Evolutionary conservation across 2,888 invertebrate genomes (phyloP).

Genomic region (Dusona sp.): DNA sequence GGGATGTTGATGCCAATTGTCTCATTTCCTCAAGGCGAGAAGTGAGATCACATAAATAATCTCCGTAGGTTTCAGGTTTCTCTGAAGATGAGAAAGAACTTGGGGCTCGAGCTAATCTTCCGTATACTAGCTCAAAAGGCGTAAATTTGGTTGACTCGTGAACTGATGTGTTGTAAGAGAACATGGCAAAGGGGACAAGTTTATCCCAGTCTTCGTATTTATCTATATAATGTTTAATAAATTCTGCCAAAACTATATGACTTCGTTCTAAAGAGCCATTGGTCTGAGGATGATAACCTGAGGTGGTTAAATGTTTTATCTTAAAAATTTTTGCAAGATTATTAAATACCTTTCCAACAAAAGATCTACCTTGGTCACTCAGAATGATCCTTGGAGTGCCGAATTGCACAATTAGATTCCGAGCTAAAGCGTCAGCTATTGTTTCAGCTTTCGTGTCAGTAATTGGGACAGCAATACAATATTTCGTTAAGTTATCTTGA

Average conservation of each 20-base stretch:
- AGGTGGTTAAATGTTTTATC: conserved; percentile 37
- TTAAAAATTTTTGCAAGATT: too few species aligned
- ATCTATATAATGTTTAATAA: too few species aligned
- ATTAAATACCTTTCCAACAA: conserved; percentile 52
- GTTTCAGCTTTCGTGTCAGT: conserved; percentile 6
- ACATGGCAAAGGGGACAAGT: too few species aligned
- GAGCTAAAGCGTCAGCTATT: conserved; percentile 48
- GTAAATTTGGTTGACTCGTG: conserved; percentile 23
- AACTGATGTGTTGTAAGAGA: too few species aligned
- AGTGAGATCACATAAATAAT: conserved; percentile 13
- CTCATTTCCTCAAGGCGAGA: neutral
- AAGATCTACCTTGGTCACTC: conserved; percentile 36
- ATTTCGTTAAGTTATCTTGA: conserved; percentile 58
- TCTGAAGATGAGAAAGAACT: neutral
- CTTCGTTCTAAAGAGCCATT: too few species aligned
- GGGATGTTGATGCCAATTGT: neutral
- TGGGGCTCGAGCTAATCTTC: conserved; percentile 9
- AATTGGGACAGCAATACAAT: neutral
- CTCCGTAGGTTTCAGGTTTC: neutral
- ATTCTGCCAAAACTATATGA: too few species aligned
- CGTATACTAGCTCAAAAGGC: conserved; percentile 24
- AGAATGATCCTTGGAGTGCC: conserved; percentile 53
- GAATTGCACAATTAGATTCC: conserved; percentile 9
- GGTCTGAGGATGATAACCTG: too few species aligned
- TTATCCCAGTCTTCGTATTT: too few species aligned